Conservation (phyloP, 35 echinoderm and acorn worm species). For the Nesometra sesokonis region DNA sequence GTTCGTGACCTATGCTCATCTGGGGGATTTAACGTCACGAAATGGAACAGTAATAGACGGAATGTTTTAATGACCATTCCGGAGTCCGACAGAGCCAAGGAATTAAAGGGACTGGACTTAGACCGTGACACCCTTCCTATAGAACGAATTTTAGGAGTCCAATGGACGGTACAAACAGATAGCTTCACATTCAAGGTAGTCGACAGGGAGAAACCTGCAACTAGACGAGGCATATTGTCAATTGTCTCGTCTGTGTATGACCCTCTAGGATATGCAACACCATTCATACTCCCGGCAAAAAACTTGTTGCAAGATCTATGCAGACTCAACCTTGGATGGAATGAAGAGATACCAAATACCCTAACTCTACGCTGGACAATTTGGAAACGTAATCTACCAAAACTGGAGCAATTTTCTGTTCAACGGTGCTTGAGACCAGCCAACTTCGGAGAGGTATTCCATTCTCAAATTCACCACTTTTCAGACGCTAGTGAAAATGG, state of each 20-base stretch:
- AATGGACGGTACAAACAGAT: slow-evolving; percentile 26
- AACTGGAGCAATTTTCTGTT: not conserved
- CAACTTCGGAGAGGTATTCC: not conserved
- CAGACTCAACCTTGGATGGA: not conserved
- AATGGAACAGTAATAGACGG: not conserved
- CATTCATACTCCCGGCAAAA: not conserved
- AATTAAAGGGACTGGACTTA: slow-evolving; percentile 3
- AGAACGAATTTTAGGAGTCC: slow-evolving; percentile 19
- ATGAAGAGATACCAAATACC: not conserved
- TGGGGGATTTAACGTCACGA: not conserved
- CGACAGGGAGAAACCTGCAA: slow-evolving; percentile 11
- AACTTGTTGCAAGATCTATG: not conserved
- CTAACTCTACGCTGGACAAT: not conserved
- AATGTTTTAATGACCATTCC: not conserved
- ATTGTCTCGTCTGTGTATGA: slow-evolving; percentile 39
- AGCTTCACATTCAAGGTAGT: slow-evolving; percentile 30
- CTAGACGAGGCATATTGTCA: slow-evolving; percentile 41
- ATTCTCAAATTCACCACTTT: not conserved
- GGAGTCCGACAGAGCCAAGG: not conserved
- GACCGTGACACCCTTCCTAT: slow-evolving; percentile 24
- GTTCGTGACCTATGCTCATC: no score
- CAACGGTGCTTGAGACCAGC: not conserved
- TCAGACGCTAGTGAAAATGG: not conserved
- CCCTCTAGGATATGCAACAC: slow-evolving; percentile 40
- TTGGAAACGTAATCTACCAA: not conserved